Conservation (phyloP, 30 jellyfish, hydroid and myxozoan species). For the Turritopsis rubra region DNA sequence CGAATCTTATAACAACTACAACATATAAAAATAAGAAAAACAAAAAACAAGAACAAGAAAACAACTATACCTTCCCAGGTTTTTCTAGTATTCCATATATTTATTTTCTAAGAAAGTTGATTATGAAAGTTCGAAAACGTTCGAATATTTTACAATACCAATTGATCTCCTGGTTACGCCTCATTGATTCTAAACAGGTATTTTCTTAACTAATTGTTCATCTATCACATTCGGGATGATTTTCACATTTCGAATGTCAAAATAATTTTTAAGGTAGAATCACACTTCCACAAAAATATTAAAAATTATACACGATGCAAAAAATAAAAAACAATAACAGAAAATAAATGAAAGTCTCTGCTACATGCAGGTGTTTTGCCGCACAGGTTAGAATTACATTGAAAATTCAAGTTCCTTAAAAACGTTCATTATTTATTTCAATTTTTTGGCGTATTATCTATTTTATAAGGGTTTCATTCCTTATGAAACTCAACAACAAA, state of each 20-base stretch:
- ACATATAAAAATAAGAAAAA: too few species aligned
- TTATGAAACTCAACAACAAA: too few species aligned
- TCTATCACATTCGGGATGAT: not conserved
- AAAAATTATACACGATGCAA: too few species aligned
- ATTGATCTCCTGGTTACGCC: slow-evolving; percentile 11
- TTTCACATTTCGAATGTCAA: not conserved
- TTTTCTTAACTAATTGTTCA: not conserved
- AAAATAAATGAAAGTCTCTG: too few species aligned
- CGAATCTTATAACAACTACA: not conserved
- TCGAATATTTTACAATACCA: not conserved
- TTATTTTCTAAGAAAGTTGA: not conserved
- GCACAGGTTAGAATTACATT: too few species aligned
- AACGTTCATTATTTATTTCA: too few species aligned
- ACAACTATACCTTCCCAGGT: not conserved
- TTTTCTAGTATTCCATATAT: not conserved
- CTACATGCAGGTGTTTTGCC: too few species aligned
- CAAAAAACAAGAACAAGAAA: not conserved
- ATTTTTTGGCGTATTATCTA: too few species aligned
- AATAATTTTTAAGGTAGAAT: not conserved
- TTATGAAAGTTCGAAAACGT: not conserved
- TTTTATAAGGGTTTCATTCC: too few species aligned
- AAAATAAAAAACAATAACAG: too few species aligned
- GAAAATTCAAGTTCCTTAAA: too few species aligned
- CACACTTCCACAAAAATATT: too few species aligned
- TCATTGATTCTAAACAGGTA: slow-evolving; percentile 1